phyloP scores from a whole-genome alignment of 35 echinoderm and acorn worm species.

The Ophioderma brevispina region DNA sequence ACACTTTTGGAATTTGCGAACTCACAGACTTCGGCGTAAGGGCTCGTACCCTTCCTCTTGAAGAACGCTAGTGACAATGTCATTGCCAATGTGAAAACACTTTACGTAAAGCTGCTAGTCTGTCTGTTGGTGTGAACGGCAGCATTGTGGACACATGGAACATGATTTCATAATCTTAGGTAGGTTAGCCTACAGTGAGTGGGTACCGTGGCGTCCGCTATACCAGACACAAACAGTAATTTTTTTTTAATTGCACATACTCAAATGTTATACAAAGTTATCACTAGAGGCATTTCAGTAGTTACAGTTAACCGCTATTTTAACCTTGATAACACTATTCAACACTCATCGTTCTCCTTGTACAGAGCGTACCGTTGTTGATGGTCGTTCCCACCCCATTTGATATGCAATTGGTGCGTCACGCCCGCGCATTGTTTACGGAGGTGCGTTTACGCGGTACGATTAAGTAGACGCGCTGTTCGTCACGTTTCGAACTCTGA shows the following conservation, averaged over 20 bases:
- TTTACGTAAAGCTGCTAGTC: slow-evolving; percentile 86
- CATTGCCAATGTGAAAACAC: slow-evolving; percentile 95
- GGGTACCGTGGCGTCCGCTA: slow-evolving; percentile 97
- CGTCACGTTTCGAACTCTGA: too few relatives aligned
- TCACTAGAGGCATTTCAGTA: too few relatives aligned
- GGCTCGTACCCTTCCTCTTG: slow-evolving; percentile 87
- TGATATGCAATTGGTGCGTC: too few relatives aligned
- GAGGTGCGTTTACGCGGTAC: too few relatives aligned
- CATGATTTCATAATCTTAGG: slow-evolving; percentile 93
- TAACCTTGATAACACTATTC: too few relatives aligned
- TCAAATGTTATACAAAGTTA: too few relatives aligned
- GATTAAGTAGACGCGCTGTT: too few relatives aligned
- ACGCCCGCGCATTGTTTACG: too few relatives aligned
- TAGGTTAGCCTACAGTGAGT: slow-evolving; percentile 91
- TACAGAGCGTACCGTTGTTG: too few relatives aligned
- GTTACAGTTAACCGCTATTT: background rate
- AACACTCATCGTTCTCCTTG: too few relatives aligned
- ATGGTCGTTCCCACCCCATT: too few relatives aligned
- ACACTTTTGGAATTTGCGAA: slow-evolving; percentile 95
- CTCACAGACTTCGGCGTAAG: slow-evolving; percentile 86
- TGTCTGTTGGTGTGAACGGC: slow-evolving; percentile 85
- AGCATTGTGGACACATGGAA: slow-evolving; percentile 99
- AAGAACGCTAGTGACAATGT: slow-evolving; percentile 97
- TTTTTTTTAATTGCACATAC: background rate
- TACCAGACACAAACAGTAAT: too few relatives aligned